Evolutionary conservation across 2,113 vertebrate species (phyloP).

Genomic region (Desmodus rotundus): DNA sequence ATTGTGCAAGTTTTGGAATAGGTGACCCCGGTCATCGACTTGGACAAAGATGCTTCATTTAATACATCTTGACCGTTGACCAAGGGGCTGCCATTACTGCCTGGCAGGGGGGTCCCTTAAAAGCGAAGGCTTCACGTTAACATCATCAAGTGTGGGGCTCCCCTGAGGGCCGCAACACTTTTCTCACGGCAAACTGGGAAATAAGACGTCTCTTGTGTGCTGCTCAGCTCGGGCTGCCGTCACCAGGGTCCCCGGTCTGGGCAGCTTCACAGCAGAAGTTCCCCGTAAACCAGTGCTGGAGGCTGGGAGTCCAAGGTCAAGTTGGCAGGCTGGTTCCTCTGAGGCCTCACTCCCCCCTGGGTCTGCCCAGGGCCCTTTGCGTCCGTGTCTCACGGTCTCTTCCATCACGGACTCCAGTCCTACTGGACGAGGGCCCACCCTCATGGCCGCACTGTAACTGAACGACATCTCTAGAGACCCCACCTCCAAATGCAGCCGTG

Average conservation of each 20-base stretch:
- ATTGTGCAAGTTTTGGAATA: too few relatives aligned
- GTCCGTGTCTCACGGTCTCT: neutral
- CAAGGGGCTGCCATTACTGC: accelerated
- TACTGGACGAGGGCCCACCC: neutral
- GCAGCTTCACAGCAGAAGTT: accelerated
- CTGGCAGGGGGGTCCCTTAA: too few relatives aligned
- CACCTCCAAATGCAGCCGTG: too few relatives aligned
- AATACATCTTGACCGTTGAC: accelerated
- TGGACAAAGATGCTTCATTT: accelerated
- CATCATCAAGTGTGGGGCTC: neutral
- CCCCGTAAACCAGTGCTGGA: neutral
- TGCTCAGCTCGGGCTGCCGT: accelerated
- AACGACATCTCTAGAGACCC: neutral
- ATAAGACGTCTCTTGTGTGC: accelerated
- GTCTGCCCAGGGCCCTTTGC: accelerated
- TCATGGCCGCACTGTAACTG: neutral
- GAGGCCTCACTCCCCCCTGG: neutral
- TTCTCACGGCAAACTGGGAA: too few relatives aligned
- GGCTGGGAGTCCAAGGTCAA: accelerated
- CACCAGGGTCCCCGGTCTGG: accelerated
- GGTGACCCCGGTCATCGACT: neutral
- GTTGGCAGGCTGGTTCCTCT: neutral
- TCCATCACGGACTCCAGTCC: neutral
- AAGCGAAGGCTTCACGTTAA: neutral
- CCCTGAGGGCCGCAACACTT: neutral